Conservation (phyloP, 2,797 vertebrate species). For the Todus mexicanus region DNA sequence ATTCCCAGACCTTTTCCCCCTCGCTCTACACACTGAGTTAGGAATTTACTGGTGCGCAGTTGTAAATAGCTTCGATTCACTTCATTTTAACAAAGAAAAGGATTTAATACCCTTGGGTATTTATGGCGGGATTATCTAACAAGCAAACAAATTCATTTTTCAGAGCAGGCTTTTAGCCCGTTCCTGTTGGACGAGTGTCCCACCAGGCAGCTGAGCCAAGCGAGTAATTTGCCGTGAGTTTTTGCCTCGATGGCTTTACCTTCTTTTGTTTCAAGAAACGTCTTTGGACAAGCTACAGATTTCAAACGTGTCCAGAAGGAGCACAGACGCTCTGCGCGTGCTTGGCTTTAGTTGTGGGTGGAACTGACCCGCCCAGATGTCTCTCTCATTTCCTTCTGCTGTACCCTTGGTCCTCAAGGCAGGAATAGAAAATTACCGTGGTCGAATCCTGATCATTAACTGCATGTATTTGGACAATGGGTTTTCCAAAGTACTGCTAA, state of each 20-base stretch:
- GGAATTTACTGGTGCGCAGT: not conserved
- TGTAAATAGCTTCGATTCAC: constrained; percentile 20
- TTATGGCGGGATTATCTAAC: not conserved
- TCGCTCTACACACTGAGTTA: not conserved
- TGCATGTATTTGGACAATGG: not conserved
- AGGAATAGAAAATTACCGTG: not conserved
- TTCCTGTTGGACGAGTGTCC: not conserved
- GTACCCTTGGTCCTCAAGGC: not conserved
- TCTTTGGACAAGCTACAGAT: not conserved
- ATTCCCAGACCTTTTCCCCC: not conserved
- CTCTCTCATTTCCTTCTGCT: not conserved
- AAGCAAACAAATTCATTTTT: not conserved
- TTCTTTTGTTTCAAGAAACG: not conserved
- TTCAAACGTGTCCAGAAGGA: fast-evolving
- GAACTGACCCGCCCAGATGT: not conserved
- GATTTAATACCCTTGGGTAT: not conserved
- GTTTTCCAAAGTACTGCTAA: not conserved
- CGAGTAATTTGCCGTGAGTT: too few relatives aligned
- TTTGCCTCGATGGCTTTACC: not conserved
- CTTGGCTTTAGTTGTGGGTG: too few relatives aligned
- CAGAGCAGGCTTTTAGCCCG: not conserved
- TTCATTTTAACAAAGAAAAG: not conserved
- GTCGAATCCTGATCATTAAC: fast-evolving
- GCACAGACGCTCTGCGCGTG: fast-evolving
- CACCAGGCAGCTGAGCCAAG: not conserved